Conservation (phyloP, 2,888 invertebrate species). For the Parochlus steinenii region DNA sequence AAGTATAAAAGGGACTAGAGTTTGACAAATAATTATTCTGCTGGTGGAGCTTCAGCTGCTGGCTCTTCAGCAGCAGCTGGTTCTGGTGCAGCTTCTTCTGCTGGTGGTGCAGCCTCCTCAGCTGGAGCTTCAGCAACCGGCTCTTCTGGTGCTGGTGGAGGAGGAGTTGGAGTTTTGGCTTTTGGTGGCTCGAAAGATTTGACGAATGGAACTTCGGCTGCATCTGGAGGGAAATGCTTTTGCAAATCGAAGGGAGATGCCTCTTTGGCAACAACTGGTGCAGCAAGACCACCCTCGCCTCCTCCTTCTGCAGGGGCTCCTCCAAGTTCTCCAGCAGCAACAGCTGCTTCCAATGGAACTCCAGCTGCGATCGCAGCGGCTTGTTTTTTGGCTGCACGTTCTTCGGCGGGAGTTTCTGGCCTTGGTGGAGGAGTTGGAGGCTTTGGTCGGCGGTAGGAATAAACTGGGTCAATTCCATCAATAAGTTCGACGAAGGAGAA, state of each 20-base stretch:
- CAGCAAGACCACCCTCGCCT: background rate
- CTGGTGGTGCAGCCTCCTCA: constrained; percentile 22
- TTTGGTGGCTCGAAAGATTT: constrained; percentile 30
- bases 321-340: constrained; percentile 12
- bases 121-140: constrained; percentile 6
- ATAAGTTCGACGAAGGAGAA: constrained; percentile 75
- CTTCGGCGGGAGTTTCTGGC: constrained; percentile 25
- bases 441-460: constrained; percentile 29
- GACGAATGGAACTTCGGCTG: constrained; percentile 31
- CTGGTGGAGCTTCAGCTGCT: constrained; percentile 16
- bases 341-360: constrained; percentile 21
- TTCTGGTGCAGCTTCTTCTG: constrained; percentile 21
- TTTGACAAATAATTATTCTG: no score
- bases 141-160: constrained; percentile 20
- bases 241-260: constrained; percentile 31
- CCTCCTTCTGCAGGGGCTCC: constrained; percentile 4
- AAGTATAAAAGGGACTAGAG: no score
- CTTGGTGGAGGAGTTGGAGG: constrained; percentile 27
- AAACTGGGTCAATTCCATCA: constrained; percentile 37
- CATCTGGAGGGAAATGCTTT: constrained; percentile 31
- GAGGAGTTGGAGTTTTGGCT: constrained; percentile 21
- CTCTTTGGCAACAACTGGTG: constrained; percentile 17
- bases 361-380: constrained; percentile 18
- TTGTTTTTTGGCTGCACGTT: constrained; percentile 20
- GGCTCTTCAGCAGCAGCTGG: constrained; percentile 20